Base-by-base conservation (phyloP, 1,140 invertebrate genomes). In the Arctopsyche grandis region DNA sequence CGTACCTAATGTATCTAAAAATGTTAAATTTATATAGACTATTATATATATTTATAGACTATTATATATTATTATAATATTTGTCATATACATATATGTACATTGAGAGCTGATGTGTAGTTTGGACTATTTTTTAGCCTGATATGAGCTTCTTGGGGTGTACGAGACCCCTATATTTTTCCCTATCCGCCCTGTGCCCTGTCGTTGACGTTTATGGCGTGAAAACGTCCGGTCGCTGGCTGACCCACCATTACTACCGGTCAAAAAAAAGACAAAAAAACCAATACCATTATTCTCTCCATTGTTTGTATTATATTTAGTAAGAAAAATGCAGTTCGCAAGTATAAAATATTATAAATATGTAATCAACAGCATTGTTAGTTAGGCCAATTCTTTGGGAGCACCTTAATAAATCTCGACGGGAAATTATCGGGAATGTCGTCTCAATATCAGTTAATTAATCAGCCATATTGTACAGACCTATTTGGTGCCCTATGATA, bases 161-260 rank as follows among this genome's bases (percentile, higher is more conserved):
- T 16, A 63, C 29, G 60, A 43, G 12, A 75, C 71, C 29, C 12
- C 12, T 43, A 76, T 76, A 63, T 76, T 75, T 60, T 58, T 76
- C 22, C 75, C 63, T 46, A 58, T 82, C 71, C 81, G 75, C 69
- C 29, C 46, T 44, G 56, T 44, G 75, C 66, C 78, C 79, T 83
- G 82, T 44, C 69, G 69, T 43, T 81, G 82, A 83, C 82, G 78
- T 79, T 83, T 83, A 83, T 83, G 82, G 82, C 82, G 82, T 76
- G 79, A 83, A 83, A 81, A 81, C 80, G 82, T 83, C 82, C 82
- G 82, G 80, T 58, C 75, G 69, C 52, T 69, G 58, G 73, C 79
- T 79, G 82, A 79, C 79, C 77, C 73, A 58, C 80, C 78, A 78
- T 80, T 82, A 78, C 74, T 26, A 46, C 73, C 16, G 74, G 9